A percentile compares a stretch with the other conserved stretches of the same genome.
Conservation (phyloP, 64 coral and sea anemone genomes). For the Pocillopora damicornis region DNA sequence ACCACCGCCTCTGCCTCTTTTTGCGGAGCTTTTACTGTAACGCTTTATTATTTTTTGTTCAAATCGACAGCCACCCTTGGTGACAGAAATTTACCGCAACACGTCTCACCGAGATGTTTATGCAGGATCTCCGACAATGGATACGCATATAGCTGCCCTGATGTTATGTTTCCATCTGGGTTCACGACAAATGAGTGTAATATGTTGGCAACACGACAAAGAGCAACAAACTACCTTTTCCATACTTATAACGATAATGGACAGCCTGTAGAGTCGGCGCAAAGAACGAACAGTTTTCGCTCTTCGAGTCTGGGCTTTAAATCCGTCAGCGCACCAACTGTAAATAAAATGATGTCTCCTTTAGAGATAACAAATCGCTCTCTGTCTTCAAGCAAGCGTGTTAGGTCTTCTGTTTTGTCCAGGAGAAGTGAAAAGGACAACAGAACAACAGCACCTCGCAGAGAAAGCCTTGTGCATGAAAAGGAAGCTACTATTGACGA, state of each 20-base stretch:
- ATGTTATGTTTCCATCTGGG: slow-evolving; percentile 17
- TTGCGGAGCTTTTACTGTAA: too few relatives aligned
- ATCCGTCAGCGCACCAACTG: neutral
- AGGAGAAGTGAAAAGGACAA: neutral
- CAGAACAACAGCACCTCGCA: neutral
- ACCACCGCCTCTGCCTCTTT: too few relatives aligned
- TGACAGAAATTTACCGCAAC: neutral
- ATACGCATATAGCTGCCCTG: neutral
- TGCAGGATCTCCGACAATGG: slow-evolving; percentile 5
- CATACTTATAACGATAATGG: neutral
- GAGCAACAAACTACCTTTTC: slow-evolving; percentile 41
- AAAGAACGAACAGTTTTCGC: neutral
- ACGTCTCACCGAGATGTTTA: neutral
- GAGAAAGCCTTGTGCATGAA: neutral
- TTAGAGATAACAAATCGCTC: neutral
- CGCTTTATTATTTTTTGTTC: neutral
- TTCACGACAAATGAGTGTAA: slow-evolving; percentile 29
- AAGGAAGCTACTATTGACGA: neutral
- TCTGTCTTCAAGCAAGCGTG: neutral
- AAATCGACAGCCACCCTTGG: neutral
- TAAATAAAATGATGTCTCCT: neutral
- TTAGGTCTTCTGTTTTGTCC: neutral
- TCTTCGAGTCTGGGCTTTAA: neutral
- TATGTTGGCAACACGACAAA: slow-evolving; percentile 39
- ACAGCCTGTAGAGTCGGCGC: neutral